These are phyloP conservation scores for Trochalopteron elliotii DNA, from an alignment of 2,113 vertebrate genomes.

Conservation along the genomic window DNA sequence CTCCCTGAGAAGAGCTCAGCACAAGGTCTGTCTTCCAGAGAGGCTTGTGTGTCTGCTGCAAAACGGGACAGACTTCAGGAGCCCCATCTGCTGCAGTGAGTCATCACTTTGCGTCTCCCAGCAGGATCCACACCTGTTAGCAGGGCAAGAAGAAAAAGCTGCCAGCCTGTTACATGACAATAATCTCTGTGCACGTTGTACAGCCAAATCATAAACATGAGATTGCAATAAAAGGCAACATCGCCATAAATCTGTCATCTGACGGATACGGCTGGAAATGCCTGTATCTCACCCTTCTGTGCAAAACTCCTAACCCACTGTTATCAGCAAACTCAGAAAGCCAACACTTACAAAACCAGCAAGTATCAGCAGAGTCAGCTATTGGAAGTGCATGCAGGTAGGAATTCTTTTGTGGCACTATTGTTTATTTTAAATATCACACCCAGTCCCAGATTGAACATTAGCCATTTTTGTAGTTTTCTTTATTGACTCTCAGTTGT, in stretches of 20 bases:
- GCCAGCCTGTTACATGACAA: background rate
- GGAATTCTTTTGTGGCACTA: conserved; percentile 3
- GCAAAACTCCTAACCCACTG: background rate
- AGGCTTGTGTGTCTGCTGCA: background rate
- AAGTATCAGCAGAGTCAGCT: conserved; percentile 28
- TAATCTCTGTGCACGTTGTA: background rate
- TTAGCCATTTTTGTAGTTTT: background rate
- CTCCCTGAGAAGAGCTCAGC: background rate
- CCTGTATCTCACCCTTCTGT: background rate
- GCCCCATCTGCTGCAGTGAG: background rate
- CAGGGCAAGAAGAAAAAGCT: background rate
- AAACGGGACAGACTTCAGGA: background rate
- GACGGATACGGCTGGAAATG: conserved; percentile 33
- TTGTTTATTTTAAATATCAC: conserved; percentile 34
- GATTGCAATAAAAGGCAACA: background rate
- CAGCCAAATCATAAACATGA: background rate
- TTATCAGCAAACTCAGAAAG: conserved; percentile 26
- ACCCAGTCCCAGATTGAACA: background rate
- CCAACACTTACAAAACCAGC: conserved; percentile 1
- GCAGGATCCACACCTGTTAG: background rate
- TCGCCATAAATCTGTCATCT: conserved; percentile 39
- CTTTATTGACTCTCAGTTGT: background rate
- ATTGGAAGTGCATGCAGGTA: background rate
- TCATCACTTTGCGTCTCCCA: background rate
- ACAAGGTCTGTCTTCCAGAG: background rate